Evolutionary conservation across 1,140 invertebrate species (phyloP).

Genomic region (Triops longicaudatus): DNA sequence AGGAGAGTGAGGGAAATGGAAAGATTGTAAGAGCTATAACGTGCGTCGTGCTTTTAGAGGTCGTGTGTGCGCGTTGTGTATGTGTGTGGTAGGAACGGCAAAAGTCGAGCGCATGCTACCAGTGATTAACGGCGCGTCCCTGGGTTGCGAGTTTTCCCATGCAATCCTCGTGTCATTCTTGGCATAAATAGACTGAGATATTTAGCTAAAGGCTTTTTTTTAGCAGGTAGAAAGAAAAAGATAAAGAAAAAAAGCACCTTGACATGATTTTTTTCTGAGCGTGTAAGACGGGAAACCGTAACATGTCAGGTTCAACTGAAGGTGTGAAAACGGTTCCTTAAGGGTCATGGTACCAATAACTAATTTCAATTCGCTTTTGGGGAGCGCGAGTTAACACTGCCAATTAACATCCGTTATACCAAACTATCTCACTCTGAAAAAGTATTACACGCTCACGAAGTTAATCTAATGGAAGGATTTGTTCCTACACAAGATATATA

Average conservation of each 20-base stretch:
- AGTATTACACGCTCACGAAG: too few relatives aligned
- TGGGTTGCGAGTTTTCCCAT: neutral
- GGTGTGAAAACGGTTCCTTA: neutral
- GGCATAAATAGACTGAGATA: neutral
- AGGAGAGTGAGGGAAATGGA: too few relatives aligned
- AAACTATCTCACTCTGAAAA: neutral
- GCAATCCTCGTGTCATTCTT: constrained; percentile 1
- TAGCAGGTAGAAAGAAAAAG: neutral
- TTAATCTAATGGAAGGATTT: too few relatives aligned
- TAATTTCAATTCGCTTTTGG: neutral
- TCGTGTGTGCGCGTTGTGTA: too few relatives aligned
- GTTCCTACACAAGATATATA: too few relatives aligned
- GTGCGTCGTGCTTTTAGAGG: too few relatives aligned
- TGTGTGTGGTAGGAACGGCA: too few relatives aligned
- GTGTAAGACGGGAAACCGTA: neutral
- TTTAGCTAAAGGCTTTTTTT: neutral
- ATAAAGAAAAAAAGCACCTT: constrained; percentile 1
- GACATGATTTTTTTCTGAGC: neutral
- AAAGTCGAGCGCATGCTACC: neutral
- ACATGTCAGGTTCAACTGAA: neutral
- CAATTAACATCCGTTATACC: neutral
- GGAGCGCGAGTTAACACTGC: neutral
- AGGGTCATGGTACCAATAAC: neutral
- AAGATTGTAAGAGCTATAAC: too few relatives aligned
- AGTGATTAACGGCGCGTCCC: neutral